phyloP scores from a whole-genome alignment of 2,113 vertebrate species.

The Peromyscus maniculatus region DNA sequence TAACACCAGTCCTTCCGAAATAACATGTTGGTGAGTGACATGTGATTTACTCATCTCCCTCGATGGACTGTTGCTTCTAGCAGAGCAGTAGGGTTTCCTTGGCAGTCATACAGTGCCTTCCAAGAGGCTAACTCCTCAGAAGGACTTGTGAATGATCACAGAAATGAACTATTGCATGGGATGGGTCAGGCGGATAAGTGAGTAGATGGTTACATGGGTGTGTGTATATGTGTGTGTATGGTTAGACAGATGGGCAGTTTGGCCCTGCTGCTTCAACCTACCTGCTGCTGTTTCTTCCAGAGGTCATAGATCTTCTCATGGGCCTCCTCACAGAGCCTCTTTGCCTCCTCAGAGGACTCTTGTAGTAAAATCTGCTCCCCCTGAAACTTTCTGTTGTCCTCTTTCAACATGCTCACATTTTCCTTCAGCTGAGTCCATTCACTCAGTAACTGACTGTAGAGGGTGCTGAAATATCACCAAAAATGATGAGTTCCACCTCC shows the following conservation, averaged over 20 bases:
- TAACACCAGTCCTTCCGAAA: no score
- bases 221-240: no score
- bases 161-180: not conserved
- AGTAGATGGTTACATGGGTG: no score
- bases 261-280: conserved; percentile 49
- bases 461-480: conserved; percentile 77
- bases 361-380: conserved; percentile 94
- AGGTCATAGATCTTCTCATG: conserved; percentile 92
- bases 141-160: not conserved
- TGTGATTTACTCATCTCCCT: not conserved
- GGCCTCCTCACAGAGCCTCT: conserved; percentile 92
- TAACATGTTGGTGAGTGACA: no score
- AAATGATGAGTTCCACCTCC: not conserved
- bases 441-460: conserved; percentile 92
- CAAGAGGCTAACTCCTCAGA: not conserved
- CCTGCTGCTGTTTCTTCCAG: conserved; percentile 95
- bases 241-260: no score
- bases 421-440: conserved; percentile 96
- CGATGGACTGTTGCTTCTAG: not conserved
- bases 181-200: no score
- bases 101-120: not conserved
- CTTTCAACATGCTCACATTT: conserved; percentile 92
- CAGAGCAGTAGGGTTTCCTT: not conserved
- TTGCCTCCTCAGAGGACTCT: conserved; percentile 95
- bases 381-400: conserved; percentile 93